Percentiles rank a stretch among this genome's conserved stretches.
These are phyloP conservation scores for Trinorchestia longiramus DNA, from an alignment of 1,140 invertebrate genomes.

Conservation along the genomic window DNA sequence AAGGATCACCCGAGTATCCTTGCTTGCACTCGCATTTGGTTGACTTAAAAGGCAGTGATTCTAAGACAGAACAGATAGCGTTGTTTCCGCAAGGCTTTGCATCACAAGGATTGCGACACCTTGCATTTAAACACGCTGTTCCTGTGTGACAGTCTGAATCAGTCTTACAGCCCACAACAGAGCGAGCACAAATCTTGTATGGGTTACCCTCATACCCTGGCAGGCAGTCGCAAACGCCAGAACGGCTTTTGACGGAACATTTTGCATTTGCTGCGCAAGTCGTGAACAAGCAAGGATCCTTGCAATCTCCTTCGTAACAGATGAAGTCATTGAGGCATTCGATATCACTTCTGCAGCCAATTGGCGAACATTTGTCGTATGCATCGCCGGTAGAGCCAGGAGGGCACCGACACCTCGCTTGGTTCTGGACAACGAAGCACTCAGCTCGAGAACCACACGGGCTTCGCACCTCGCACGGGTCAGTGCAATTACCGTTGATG, in stretches of 20 bases:
- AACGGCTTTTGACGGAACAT: conserved; percentile 67
- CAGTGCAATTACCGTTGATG: conserved; percentile 61
- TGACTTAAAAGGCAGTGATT: conserved; percentile 83
- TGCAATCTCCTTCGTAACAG: conserved; percentile 68
- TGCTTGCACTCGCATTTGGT: conserved; percentile 89
- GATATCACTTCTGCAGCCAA: conserved; percentile 69
- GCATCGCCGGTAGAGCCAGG: conserved; percentile 79
- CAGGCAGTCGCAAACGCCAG: conserved; percentile 68
- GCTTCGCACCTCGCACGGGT: conserved; percentile 70
- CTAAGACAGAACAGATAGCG: conserved; percentile 78
- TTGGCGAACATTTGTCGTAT: conserved; percentile 65
- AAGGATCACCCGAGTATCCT: conserved; percentile 77
- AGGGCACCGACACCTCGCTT: conserved; percentile 84
- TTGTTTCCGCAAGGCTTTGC: conserved; percentile 68
- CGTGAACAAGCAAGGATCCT: conserved; percentile 71
- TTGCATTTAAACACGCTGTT: conserved; percentile 68
- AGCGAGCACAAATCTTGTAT: conserved; percentile 76
- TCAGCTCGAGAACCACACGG: conserved; percentile 82
- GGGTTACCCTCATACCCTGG: conserved; percentile 73
- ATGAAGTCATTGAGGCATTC: conserved; percentile 69
- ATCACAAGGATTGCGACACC: conserved; percentile 68
- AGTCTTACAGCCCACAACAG: conserved; percentile 73
- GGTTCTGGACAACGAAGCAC: conserved; percentile 82
- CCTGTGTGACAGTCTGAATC: conserved; percentile 69
- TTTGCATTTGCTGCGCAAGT: conserved; percentile 68